These are phyloP conservation scores for Salmo trutta DNA, from an alignment of 2,797 vertebrate genomes.

Conservation along the genomic window DNA sequence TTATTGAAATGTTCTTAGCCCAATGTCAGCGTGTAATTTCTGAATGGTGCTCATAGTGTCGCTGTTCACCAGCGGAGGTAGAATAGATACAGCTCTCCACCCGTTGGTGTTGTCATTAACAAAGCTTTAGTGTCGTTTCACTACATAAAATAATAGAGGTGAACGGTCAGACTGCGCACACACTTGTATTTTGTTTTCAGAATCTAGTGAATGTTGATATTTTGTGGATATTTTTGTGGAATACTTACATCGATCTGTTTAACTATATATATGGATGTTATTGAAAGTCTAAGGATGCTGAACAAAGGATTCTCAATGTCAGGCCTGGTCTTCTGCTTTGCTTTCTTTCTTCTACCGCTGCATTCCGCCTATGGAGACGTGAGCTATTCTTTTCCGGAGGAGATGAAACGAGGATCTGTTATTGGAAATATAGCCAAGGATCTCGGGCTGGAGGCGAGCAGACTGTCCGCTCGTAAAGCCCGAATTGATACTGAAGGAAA, in stretches of 20 bases:
- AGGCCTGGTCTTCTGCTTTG: not conserved
- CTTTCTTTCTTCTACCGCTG: conserved; percentile 4
- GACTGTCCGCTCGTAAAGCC: conserved; percentile 23
- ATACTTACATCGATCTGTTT: too few relatives aligned
- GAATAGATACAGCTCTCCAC: not conserved
- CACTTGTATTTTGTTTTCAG: too few relatives aligned
- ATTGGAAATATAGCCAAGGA: conserved; percentile 60
- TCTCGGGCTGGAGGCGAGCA: conserved; percentile 35
- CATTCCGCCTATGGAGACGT: conserved; percentile 21
- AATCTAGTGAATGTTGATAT: too few relatives aligned
- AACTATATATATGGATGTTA: too few relatives aligned
- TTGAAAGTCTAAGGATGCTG: not conserved
- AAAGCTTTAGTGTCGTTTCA: not conserved
- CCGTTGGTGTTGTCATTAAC: not conserved
- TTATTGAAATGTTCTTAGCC: too few relatives aligned
- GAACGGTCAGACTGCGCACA: too few relatives aligned
- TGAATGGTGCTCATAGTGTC: not conserved
- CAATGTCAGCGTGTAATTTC: too few relatives aligned
- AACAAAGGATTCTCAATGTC: not conserved
- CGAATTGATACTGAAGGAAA: conserved; percentile 35
- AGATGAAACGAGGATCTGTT: conserved; percentile 43
- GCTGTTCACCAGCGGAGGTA: not conserved
- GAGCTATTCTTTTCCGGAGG: not conserved
- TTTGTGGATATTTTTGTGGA: too few relatives aligned
- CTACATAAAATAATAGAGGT: not conserved